Evolutionary conservation across 1,140 invertebrate species (phyloP), one percentile per base, ranked within the genome.

Genomic region (Procambarus clarkii): DNA sequence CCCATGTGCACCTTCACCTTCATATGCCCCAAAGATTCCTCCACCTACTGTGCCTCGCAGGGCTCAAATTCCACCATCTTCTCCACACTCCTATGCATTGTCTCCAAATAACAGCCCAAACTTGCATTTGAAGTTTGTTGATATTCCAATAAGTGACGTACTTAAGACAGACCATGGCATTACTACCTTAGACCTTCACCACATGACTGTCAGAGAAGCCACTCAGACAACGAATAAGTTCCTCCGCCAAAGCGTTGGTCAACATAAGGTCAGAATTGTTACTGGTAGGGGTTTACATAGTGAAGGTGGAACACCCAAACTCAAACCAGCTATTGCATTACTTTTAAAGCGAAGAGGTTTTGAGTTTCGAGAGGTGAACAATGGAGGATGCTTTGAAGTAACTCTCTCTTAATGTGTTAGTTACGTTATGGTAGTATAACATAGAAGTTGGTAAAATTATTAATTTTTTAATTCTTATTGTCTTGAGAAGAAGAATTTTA

Each of bases 201-300:
- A 18, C 2, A 76, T 89, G 87, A 89, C 64, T 15, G 60, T 88
- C n/a, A 71, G 46, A 58, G 87, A 88, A 58, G 87, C 87, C 34
- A 82, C 13, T 9, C 79, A 77, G 64, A 46, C 50, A 21, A 82
- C 80, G 7, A 21, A 76, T 0, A 50, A n/a, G 3, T 89, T 89
- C 79, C n/a, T 89, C 3, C 13, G 9, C 1, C 64, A 83, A 50
- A 50, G 24, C 11, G 11, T 34, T 24, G 64, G 46, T n/a, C 44
- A 54, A 5, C 8, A 76, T n/a, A 69, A 45, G 11, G 64, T 89
- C 48, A 81, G 69, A 58, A 83, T 89, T 44, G 45, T 89, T 21
- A 89, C 87, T 18, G 87, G 87, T 21, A 48, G 87, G 15, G 87
- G 87, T 13, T 18, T 89, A 18, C 87, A 89, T 64, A 89, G 80